Conservation (phyloP, 2,113 vertebrate genomes). For the Oncorhynchus mykiss region DNA sequence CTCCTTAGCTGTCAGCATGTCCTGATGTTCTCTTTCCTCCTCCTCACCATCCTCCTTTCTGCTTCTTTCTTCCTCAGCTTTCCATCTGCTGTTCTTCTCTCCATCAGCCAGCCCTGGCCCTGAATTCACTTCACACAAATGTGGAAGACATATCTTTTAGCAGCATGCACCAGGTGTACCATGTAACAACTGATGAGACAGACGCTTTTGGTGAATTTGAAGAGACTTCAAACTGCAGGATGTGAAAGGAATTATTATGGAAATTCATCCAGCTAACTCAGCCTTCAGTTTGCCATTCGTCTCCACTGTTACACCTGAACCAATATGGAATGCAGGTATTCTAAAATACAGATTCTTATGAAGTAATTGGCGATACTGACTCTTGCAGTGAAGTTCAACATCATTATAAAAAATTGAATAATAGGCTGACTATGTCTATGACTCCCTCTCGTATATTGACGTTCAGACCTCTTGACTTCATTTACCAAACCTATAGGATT, state of each 20-base stretch:
- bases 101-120: neutral
- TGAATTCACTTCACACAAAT: constrained; percentile 3
- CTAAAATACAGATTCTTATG: neutral
- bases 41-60: neutral
- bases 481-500: constrained; percentile 44
- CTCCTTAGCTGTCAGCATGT: constrained; percentile 37
- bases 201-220: neutral
- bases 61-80: neutral
- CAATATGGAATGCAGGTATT: neutral
- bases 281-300: too few species aligned
- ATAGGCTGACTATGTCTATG: constrained; percentile 14
- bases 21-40: constrained; percentile 22
- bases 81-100: constrained; percentile 7
- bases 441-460: constrained; percentile 1
- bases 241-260: too few species aligned
- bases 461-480: neutral
- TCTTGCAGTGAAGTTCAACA: neutral
- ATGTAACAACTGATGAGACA: neutral
- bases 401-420: neutral
- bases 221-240: neutral
- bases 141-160: neutral
- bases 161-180: neutral
- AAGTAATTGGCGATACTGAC: neutral
- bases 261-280: too few species aligned
- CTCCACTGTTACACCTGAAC: neutral